Percentiles rank a stretch among this genome's conserved stretches.
Conservation (phyloP, 2,113 vertebrate genomes). For the Protobothrops mucrosquamatus region DNA sequence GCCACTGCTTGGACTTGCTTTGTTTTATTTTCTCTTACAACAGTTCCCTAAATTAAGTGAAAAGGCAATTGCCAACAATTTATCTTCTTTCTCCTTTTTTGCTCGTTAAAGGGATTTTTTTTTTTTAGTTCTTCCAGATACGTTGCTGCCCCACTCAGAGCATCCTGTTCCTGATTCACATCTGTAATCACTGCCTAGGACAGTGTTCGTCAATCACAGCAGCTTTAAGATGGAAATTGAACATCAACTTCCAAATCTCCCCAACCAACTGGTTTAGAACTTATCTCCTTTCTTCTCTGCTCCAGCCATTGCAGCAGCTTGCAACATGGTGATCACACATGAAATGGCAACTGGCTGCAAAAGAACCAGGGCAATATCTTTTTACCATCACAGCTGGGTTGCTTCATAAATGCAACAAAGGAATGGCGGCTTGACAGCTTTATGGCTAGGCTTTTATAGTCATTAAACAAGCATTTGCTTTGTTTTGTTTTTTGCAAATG, state of each 20-base stretch:
- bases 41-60: not conserved
- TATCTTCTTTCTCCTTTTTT: not conserved
- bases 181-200: not conserved
- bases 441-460: too few species aligned
- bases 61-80: not conserved
- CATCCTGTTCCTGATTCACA: not conserved
- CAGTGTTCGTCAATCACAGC: too few species aligned
- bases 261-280: not conserved
- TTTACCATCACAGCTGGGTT: too few species aligned
- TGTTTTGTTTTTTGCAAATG: too few species aligned
- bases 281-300: not conserved
- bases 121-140: not conserved
- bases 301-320: not conserved
- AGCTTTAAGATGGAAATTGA: not conserved
- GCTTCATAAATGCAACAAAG: too few species aligned
- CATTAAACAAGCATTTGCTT: too few species aligned
- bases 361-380: not conserved
- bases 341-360: not conserved
- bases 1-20: not conserved
- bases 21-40: not conserved
- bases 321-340: not conserved
- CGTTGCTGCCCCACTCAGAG: not conserved
- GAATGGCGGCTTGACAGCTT: too few species aligned
- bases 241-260: not conserved
- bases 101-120: not conserved